Evolutionary conservation across 2,888 invertebrate genomes (phyloP), one percentile per base, ranked within the genome.

Genomic region (Drosophila maculinotata): DNA sequence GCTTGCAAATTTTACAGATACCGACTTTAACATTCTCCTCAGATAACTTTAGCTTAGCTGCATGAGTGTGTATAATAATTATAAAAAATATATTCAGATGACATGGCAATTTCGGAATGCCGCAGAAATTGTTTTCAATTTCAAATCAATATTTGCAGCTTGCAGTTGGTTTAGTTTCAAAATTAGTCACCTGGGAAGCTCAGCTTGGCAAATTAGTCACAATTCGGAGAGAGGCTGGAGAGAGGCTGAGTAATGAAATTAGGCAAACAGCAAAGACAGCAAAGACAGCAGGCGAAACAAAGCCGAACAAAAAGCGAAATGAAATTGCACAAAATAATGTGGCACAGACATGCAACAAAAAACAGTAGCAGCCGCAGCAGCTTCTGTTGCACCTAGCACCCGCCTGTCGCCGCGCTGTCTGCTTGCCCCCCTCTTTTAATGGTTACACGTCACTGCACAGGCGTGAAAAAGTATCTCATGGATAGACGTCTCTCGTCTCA

Each of bases 231-330:
- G 17, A 20, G 20, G 20, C 2, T 20, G 4, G 4, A 15, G 42
- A 10, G 53, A 41, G 36, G 38, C 70, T 75, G 76, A 75, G 56
- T 75, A 76, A 82, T 82, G 54, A 60, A 82, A 71, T 79, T 67
- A 64, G 42, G 38, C 57, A 57, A 79, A 69, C 54, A 26, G 65
- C 66, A 60, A 44, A 49, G 41, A 48, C 51, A 45, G 15, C 36
- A n/a, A n/a, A n/a, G n/a, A n/a, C n/a, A n/a, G n/a, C n/a, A n/a
- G n/a, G n/a, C 15, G 17, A 39, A 17, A 28, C 35, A 28, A 44
- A 60, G 9, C 23, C 2, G 17, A 39, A 15, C 30, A 33, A 47
- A 42, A 53, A 33, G 28, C 49, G 33, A 77, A 76, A 73, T 58
- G 39, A 58, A 60, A 67, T 57, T 48, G 60, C 52, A 57, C 39